phyloP scores from a whole-genome alignment of 1,140 invertebrate genomes.

The Drosophila ercepeae region DNA sequence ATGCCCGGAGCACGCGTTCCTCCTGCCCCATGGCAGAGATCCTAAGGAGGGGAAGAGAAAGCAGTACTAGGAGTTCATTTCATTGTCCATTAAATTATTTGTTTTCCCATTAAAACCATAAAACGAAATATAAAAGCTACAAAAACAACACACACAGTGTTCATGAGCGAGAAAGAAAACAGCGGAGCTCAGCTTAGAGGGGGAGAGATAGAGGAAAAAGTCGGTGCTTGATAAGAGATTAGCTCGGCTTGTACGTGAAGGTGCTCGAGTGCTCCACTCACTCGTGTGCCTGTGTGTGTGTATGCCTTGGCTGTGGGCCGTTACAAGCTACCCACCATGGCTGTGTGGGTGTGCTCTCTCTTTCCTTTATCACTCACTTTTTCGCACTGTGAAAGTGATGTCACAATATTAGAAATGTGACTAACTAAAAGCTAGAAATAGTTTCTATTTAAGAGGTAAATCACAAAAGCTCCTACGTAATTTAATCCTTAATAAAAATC shows the following conservation, averaged over 20 bases:
- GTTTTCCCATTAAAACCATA: background rate
- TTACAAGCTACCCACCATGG: background rate
- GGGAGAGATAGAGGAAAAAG: slow-evolving; percentile 1
- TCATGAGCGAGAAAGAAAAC: background rate
- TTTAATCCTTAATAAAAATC: too few species aligned
- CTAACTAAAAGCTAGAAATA: background rate
- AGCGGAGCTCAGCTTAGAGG: background rate
- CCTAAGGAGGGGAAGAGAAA: slow-evolving; percentile 5
- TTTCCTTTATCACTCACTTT: slow-evolving; percentile 1
- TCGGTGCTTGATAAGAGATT: slow-evolving; percentile 71
- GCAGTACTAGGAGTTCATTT: too few species aligned
- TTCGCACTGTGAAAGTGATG: slow-evolving; percentile 3
- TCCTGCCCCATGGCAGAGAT: slow-evolving; percentile 52
- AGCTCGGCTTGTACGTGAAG: slow-evolving; percentile 33
- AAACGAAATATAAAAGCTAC: background rate
- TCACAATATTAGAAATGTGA: background rate
- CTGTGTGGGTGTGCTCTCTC: background rate
- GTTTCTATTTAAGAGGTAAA: background rate
- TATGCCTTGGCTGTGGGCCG: background rate
- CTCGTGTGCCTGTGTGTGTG: slow-evolving; percentile 6
- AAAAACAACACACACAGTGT: slow-evolving; percentile 18
- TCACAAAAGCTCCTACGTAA: too few species aligned
- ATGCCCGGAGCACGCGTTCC: slow-evolving; percentile 9
- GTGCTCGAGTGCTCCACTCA: slow-evolving; percentile 32
- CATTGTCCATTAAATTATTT: background rate